Conservation (phyloP, 2,797 vertebrate species). For the Erethizon dorsatum region DNA sequence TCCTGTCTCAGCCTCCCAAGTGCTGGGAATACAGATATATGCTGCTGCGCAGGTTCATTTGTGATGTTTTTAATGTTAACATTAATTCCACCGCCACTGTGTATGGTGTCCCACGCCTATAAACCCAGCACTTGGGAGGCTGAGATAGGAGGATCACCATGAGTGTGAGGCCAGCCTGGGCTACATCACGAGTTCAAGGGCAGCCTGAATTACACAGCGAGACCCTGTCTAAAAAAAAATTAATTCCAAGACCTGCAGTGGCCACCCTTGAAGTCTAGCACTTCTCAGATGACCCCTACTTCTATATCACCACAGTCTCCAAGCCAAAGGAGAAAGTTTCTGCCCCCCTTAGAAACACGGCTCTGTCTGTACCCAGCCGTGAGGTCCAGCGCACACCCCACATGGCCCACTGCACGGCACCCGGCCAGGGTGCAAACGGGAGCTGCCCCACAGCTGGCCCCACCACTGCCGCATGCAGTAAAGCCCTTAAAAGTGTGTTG, state of each 20-base stretch:
- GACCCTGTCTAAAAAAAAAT: background rate
- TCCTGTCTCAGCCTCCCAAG: background rate
- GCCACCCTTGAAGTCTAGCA: background rate
- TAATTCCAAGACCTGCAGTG: constrained; percentile 9
- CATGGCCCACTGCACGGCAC: background rate
- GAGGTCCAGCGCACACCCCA: background rate
- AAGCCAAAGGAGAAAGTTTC: background rate
- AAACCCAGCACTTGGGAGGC: background rate
- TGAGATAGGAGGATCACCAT: background rate
- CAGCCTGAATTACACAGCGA: background rate
- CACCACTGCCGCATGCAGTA: constrained; percentile 30
- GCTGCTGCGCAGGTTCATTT: background rate
- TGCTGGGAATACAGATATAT: background rate
- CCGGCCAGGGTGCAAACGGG: background rate
- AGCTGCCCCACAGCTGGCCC: background rate
- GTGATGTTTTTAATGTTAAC: constrained; percentile 23
- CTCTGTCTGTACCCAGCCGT: background rate
- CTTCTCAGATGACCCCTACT: background rate
- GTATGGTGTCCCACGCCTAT: background rate
- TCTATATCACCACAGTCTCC: background rate
- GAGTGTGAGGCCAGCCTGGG: background rate
- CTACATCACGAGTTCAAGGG: background rate
- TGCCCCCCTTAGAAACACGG: background rate
- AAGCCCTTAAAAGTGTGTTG: constrained; percentile 5
- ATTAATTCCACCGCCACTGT: background rate